Evolutionary conservation across 2,888 invertebrate genomes (phyloP), one percentile per base, ranked within the genome.

Genomic region (Erebia ligea): DNA sequence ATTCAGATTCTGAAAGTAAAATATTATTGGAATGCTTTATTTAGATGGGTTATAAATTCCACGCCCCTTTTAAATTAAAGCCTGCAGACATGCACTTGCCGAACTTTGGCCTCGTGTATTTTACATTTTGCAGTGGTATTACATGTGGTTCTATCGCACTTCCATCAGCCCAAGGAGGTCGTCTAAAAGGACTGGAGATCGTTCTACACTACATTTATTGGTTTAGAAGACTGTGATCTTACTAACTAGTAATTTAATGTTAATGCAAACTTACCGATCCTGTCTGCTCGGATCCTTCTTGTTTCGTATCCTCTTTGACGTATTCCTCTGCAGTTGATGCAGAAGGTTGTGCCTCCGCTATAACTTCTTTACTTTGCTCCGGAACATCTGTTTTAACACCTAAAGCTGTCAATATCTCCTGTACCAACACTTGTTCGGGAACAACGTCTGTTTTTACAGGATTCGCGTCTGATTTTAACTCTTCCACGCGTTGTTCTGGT

Each of bases 331-430:
- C n/a, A 1, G 56, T 21, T 34, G 40, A 21, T 6, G n/a, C 52
- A 17, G 65, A 2, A 1, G 58, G 8, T 57, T 45, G 58, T 40
- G 17, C 72, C 54, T 74, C 75, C 62, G 70, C 21, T 57, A 77
- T 77, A 3, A 56, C 69, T 67, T 63, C 67, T 56, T 54, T 34
- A 67, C 64, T 68, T 57, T 68, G 67, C 50, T 70, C 67, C 15
- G 68, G 70, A 34, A 42, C 67, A 25, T 65, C 65, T 34, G 21
- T 34, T n/a, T 17, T 45, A 52, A 61, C 54, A 17, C 13, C 21
- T 21, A 42, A 42, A 19, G 54, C 66, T 40, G 54, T 54, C 21
- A 66, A 42, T 45, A 56, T 45, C 15, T 66, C 66, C 54, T 66
- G 66, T 9, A n/a, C 4, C 11, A 66, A 42, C 21, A 66, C 66